Evolutionary conservation across 1,140 invertebrate species (phyloP), one percentile per base, ranked within the genome.

Genomic region (Episyrphus balteatus): DNA sequence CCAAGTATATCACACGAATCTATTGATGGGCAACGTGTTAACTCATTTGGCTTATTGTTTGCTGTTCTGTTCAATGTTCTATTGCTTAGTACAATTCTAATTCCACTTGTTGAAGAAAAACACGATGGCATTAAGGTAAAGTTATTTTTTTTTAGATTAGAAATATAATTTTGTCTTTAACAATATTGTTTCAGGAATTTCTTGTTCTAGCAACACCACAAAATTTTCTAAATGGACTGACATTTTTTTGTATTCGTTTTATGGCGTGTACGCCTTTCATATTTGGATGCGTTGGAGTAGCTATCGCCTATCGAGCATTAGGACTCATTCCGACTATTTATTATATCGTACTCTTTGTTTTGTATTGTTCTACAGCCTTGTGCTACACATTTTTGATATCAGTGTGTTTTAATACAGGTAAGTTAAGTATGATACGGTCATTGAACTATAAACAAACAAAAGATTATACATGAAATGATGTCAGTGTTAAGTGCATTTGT

Each of bases 71-170:
- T 62, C 15, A 55, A 39, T 42, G 47, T 62, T 2, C 19, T 64
- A 9, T n/a, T 67, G 40, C 43, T 65, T 6, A 55, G 52, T 19
- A 67, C 61, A 10, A 61, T 65, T 46, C 46, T 67, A 5, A 59
- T 63, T 17, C 62, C 64, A 3, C 49, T 64, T 34, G 65, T 68
- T 1, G 65, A 68, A 47, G 66, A 68, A 48, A 68, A 68, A 38
- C 61, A 63, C 42, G 59, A 64, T 51, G 66, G 66, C 1, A 32
- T 67, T 1, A 64, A 55, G 46, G 51, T 55, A 44, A 17, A 19
- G 18, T 43, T 18, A 21, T 26, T 18, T 46, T 34, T 3, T 19
- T 30, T 46, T 36, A 5, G 12, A 19, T 39, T 8, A 34, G 2
- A 48, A 42, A 38, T 3, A 30, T 12, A 9, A 42, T 8, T 37